phyloP scores from a whole-genome alignment of 1,140 invertebrate genomes.

The Venturia canescens region DNA sequence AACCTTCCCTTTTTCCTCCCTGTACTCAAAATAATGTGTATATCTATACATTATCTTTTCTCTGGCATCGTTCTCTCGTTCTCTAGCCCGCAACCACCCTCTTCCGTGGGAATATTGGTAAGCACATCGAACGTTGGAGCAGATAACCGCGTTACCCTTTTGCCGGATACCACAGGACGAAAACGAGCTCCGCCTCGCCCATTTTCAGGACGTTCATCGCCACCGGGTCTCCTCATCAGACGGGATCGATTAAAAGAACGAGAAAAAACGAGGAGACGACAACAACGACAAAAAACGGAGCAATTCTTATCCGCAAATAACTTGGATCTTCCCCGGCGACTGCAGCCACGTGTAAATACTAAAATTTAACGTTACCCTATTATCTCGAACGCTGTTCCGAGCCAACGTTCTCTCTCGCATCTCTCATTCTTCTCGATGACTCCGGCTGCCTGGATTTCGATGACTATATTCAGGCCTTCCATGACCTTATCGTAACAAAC shows the following conservation, averaged over 20 bases:
- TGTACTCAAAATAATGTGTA: neutral
- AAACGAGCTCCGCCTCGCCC: conserved; percentile 48
- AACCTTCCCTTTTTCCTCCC: conserved; percentile 18
- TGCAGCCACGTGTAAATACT: neutral
- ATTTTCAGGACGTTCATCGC: conserved; percentile 18
- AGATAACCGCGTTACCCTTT: conserved; percentile 65
- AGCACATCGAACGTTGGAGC: conserved; percentile 64
- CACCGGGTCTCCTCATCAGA: conserved; percentile 26
- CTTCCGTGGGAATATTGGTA: conserved; percentile 63
- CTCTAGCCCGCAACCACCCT: conserved; percentile 49
- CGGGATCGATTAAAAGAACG: conserved; percentile 55
- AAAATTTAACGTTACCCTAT: neutral
- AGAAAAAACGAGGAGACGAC: conserved; percentile 16
- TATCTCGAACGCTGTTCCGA: too few relatives aligned
- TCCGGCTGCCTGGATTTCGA: too few relatives aligned
- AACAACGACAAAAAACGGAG: conserved; percentile 28
- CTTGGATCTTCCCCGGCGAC: neutral
- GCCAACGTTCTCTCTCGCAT: too few relatives aligned
- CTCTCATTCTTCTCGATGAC: too few relatives aligned
- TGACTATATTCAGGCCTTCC: too few relatives aligned
- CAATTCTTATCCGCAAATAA: conserved; percentile 6
- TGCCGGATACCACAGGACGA: conserved; percentile 52
- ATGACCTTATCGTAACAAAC: too few relatives aligned
- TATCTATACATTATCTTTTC: conserved; percentile 15
- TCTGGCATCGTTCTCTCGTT: conserved; percentile 46